Conservation (phyloP, 2,113 vertebrate species). For the Hemiprocne comata region DNA sequence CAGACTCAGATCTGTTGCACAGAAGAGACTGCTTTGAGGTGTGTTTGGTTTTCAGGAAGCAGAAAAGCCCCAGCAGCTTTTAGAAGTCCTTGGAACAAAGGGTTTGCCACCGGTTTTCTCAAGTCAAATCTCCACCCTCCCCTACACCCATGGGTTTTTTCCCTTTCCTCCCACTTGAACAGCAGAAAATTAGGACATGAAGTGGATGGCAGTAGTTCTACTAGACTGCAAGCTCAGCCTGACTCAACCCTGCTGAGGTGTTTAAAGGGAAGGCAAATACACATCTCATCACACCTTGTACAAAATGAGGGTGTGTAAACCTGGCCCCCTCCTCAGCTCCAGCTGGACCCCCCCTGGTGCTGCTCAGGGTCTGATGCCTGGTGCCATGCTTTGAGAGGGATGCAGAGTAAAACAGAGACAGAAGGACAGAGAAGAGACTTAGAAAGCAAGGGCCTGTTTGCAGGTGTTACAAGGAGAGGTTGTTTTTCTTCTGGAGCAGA, state of each 20-base stretch:
- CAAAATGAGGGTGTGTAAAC: neutral
- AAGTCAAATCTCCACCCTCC: neutral
- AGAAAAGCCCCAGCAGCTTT: neutral
- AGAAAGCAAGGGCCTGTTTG: neutral
- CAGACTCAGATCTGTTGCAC: neutral
- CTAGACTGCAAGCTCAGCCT: neutral
- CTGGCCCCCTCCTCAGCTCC: neutral
- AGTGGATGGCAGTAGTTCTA: neutral
- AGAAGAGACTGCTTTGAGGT: neutral
- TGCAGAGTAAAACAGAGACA: neutral
- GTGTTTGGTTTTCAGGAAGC: neutral
- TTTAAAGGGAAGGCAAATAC: neutral
- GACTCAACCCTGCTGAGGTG: neutral
- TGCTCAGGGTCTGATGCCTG: fast-evolving
- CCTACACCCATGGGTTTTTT: neutral
- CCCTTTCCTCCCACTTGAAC: neutral
- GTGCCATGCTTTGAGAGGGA: fast-evolving
- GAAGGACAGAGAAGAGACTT: neutral
- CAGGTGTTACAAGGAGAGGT: neutral
- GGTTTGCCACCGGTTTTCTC: neutral
- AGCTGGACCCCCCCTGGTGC: neutral
- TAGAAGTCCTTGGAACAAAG: neutral
- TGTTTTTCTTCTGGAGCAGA: neutral
- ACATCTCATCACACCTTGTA: neutral
- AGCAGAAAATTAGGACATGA: neutral